These are phyloP conservation scores for Atethmia centrago DNA, from an alignment of 2,888 invertebrate species.

Conservation along the genomic window DNA sequence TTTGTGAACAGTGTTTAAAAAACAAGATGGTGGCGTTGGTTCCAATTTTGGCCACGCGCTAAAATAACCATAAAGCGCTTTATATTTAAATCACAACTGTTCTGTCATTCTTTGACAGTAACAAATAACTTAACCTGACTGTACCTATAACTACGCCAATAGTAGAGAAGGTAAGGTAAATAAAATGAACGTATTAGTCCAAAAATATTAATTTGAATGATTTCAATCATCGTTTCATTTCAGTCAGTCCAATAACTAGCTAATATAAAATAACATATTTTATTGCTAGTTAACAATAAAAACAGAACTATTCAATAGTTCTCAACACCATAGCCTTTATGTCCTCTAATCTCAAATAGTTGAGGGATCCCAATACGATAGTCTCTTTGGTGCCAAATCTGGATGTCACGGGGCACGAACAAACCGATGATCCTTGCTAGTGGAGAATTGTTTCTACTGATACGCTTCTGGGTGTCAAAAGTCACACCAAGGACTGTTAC, in stretches of 20 bases:
- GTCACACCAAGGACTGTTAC: neutral
- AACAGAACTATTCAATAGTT: neutral
- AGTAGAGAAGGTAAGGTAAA: too few relatives aligned
- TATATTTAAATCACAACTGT: too few relatives aligned
- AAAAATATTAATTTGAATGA: neutral
- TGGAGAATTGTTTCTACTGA: neutral
- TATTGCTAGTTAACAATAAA: too few relatives aligned
- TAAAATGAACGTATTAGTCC: neutral
- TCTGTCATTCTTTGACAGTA: too few relatives aligned
- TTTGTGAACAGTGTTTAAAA: too few relatives aligned
- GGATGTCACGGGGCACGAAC: neutral
- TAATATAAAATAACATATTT: too few relatives aligned
- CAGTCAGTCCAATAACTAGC: neutral
- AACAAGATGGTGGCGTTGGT: too few relatives aligned
- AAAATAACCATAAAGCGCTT: too few relatives aligned
- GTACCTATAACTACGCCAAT: too few relatives aligned
- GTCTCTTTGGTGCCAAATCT: neutral
- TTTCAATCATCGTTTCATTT: neutral
- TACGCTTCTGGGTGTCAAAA: neutral
- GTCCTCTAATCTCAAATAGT: constrained; percentile 1
- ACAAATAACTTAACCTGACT: too few relatives aligned
- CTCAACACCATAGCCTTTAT: neutral
- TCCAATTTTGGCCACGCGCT: too few relatives aligned
- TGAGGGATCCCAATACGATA: neutral
- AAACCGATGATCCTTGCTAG: neutral